phyloP scores from a whole-genome alignment of 2,797 vertebrate genomes.

The Setipinna tenuifilis region DNA sequence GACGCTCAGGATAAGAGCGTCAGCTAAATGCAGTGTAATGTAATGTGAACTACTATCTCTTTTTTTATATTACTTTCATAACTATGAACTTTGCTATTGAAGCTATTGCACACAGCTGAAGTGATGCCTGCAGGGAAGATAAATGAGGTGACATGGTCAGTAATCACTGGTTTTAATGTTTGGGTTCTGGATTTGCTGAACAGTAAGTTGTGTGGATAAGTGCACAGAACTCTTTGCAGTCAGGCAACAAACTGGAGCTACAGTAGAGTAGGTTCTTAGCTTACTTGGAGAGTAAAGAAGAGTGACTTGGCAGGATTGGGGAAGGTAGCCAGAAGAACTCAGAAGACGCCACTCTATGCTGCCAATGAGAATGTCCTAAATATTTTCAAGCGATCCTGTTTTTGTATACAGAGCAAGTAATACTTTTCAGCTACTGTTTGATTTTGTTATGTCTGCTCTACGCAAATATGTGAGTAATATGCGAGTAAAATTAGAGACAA shows the following conservation, averaged over 20 bases:
- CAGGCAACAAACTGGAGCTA: background rate
- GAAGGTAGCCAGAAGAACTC: background rate
- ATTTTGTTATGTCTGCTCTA: background rate
- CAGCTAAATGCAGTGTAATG: too few relatives aligned
- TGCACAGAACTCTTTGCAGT: background rate
- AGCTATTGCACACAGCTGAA: background rate
- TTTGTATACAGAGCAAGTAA: background rate
- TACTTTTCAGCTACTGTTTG: background rate
- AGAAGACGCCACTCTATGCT: background rate
- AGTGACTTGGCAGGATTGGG: background rate
- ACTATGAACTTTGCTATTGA: conserved; percentile 39
- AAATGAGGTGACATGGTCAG: background rate
- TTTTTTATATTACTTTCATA: conserved; percentile 7
- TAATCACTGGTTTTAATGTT: conserved; percentile 19
- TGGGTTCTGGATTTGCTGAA: conserved; percentile 31
- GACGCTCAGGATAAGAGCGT: too few relatives aligned
- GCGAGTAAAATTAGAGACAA: background rate
- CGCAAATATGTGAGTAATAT: too few relatives aligned
- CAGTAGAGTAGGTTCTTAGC: background rate
- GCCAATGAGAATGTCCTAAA: background rate
- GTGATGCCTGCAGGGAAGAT: background rate
- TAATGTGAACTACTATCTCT: background rate
- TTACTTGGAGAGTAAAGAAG: background rate
- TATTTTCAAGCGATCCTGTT: background rate
- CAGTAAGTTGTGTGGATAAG: background rate